Base-by-base conservation (phyloP, 2,888 invertebrate species). In the Rhagonycha lutea region DNA sequence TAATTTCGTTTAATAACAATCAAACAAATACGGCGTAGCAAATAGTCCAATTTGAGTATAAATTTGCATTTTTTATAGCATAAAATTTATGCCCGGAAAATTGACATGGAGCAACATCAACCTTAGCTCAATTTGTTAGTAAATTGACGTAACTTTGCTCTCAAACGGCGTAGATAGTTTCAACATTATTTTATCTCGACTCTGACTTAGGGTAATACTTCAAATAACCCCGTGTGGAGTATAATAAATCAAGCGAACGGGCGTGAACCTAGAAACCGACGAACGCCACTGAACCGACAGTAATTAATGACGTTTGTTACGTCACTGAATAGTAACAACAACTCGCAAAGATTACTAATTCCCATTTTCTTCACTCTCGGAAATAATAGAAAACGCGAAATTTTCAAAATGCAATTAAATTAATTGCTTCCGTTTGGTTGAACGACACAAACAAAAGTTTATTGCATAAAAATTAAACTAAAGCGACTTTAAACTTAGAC, bases 211-310 rank as follows among this genome's bases (percentile, higher is more conserved):
- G 32, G 29, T 28, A 28, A 69, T 69, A 72, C 69, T 65, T 24
- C 24, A 65, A 65, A 65, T 65, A 65, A 65, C 63, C 61, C 70
- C 23, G 67, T 68, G 74, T 77, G 80, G 77, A 77, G 72, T 72
- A 78, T 79, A 79, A 81, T 82, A 82, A 82, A 82, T 82, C 82
- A 82, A 79, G 77, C 73, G 74, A 74, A 79, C 79, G 79, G 79
- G 82, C 80, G 81, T 80, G 79, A 82, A 82, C 79, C 76, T 80
- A 79, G 80, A 82, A 82, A 79, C 80, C 81, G 81, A 82, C 82
- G 80, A 79, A 80, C 80, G 80, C 80, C 79, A 82, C 80, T 81
- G 81, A 72, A 23, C 76, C 81, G 81, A 77, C 78, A 79, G 80
- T 82, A 81, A 82, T 81, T 82, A 82, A 82, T 82, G 82, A 79